phyloP scores from a whole-genome alignment of 2,113 vertebrate genomes.

The Galeopterus variegatus region DNA sequence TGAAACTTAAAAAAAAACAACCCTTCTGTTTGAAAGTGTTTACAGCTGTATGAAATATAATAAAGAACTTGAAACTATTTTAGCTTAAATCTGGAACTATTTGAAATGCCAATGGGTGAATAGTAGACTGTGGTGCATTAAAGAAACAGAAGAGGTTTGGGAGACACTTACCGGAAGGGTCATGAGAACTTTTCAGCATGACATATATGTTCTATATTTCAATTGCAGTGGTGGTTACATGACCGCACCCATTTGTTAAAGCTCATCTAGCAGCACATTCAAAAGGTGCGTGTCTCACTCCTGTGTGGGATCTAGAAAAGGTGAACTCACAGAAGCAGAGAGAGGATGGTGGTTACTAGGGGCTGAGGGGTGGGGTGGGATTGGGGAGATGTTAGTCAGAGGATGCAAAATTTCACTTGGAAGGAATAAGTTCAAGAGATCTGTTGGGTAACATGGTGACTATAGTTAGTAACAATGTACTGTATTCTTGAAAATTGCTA shows the following conservation, averaged over 20 bases:
- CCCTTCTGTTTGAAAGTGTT: neutral
- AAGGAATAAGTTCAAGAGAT: neutral
- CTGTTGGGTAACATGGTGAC: neutral
- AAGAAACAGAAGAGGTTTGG: neutral
- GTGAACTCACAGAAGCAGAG: neutral
- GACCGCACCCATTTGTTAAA: conserved; percentile 17
- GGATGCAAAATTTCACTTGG: neutral
- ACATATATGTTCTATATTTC: neutral
- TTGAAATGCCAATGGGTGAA: neutral
- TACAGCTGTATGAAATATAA: neutral
- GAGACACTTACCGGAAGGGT: neutral
- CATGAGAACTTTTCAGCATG: neutral
- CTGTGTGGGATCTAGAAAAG: neutral
- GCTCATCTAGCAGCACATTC: neutral
- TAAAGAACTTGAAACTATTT: neutral
- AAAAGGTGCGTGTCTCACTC: neutral
- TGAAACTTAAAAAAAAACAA: neutral
- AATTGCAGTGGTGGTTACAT: neutral
- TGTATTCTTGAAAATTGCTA: neutral
- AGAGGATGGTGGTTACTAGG: neutral
- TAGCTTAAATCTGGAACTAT: neutral
- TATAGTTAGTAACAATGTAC: neutral
- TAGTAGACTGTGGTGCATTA: neutral
- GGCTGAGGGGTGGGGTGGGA: neutral
- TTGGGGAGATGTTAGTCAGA: neutral